These are phyloP conservation scores for Anas platyrhynchos DNA, from an alignment of 2,113 vertebrate species.

Conservation along the genomic window DNA sequence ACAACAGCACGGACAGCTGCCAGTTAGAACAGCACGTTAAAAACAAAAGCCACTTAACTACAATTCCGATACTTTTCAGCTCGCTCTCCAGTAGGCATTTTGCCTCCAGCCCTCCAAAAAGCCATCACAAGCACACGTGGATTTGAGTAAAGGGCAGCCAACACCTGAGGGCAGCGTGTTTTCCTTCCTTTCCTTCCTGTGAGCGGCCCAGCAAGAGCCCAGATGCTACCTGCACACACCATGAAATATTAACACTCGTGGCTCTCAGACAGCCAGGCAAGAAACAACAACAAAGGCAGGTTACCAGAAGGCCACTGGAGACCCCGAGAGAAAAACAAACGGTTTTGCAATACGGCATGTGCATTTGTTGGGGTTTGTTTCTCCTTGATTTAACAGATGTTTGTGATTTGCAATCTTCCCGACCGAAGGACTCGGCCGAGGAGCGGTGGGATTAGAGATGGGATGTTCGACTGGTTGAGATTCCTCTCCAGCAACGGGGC, in stretches of 20 bases:
- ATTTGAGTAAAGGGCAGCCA: neutral
- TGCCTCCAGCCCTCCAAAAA: neutral
- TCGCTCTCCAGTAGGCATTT: neutral
- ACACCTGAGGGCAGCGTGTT: constrained; percentile 5
- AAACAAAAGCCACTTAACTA: constrained; percentile 2
- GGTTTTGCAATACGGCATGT: constrained; percentile 28
- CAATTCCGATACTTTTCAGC: neutral
- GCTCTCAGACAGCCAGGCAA: neutral
- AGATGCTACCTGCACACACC: neutral
- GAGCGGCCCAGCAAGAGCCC: neutral
- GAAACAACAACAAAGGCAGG: neutral
- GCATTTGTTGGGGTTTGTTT: constrained; percentile 13
- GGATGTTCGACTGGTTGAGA: constrained; percentile 10
- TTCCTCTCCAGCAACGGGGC: neutral
- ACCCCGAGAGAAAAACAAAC: neutral
- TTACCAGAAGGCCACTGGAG: neutral
- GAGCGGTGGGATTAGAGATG: constrained; percentile 34
- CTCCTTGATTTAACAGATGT: constrained; percentile 43
- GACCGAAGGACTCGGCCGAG: neutral
- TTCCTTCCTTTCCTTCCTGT: neutral
- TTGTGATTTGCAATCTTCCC: constrained; percentile 51
- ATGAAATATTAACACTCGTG: neutral
- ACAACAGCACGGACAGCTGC: neutral
- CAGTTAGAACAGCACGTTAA: neutral
- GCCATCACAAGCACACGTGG: neutral